Base-by-base conservation (phyloP, 2,113 vertebrate species). In the Oreochromis aureus region DNA sequence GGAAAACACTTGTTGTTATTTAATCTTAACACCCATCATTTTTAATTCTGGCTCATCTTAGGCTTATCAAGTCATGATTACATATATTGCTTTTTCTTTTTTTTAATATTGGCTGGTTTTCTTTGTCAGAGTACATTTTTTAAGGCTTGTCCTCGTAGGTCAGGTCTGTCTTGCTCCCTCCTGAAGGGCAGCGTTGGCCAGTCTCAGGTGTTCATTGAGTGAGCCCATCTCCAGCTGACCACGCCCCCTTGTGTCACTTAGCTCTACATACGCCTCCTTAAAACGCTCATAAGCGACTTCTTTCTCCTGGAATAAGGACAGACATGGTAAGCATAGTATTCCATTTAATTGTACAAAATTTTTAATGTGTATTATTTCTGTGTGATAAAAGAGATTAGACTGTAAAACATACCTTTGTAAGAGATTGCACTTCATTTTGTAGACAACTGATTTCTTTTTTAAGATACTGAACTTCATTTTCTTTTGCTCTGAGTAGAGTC, bases 361-460 rank as follows among this genome's bases (percentile, higher is more conserved):
- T 51, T 19, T 12, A 78, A 51, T 19, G 6, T 18, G 44, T 19
- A 2, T 76, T 12, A 51, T 78, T 51, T 81, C 13, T 55, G 13
- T 54, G 6, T 24, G 56, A 56, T 55, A 3, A 80, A 87, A 83
- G 5, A 82, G 27, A 15, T 69, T 9, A 51, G 19, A 80, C 27
- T 2, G 78, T 58, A 3, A 48, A 71, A 51, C 51, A 8, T 11
- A 99, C 98, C 97, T 98, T 98, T 15, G 97, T 97, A 83, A 99
- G 96, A 90, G 95, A 96, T 86, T 97, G 97, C 3, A 99, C 95
- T 94, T 99, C 97, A 10, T 97, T 97, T 79, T 97, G 97, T n/a
- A 99, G 96, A 87, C 98, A 98, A 92, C 96, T 96, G 73, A 98
- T 96, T 94, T 99, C 98, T 90, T 97, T 98, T 87, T 97, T 97